Conservation (phyloP, 2,888 invertebrate genomes). For the Leptinotarsa rubiginosa region DNA sequence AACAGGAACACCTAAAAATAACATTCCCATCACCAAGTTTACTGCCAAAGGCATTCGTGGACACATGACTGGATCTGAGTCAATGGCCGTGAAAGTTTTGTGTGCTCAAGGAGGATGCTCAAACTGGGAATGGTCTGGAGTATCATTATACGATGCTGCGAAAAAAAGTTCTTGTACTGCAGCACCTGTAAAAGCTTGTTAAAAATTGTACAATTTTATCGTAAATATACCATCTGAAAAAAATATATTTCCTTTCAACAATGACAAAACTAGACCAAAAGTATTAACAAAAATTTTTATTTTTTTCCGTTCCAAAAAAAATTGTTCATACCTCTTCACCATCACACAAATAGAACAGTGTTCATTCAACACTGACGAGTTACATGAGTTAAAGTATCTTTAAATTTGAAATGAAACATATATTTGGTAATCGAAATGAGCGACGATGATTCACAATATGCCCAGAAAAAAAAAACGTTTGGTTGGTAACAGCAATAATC, state of each 20-base stretch:
- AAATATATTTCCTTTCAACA: background rate
- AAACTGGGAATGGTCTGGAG: constrained; percentile 39
- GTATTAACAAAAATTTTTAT: too few relatives aligned
- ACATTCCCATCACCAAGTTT: constrained; percentile 44
- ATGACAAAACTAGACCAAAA: too few relatives aligned
- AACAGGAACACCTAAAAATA: constrained; percentile 36
- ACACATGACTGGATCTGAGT: constrained; percentile 27
- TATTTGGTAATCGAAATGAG: too few relatives aligned
- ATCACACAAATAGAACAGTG: too few relatives aligned
- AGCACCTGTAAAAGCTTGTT: constrained; percentile 23
- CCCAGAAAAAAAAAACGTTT: too few relatives aligned
- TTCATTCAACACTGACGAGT: too few relatives aligned
- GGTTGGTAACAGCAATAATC: too few relatives aligned
- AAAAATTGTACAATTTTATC: background rate
- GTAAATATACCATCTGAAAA: background rate
- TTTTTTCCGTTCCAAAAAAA: too few relatives aligned
- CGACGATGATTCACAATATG: too few relatives aligned
- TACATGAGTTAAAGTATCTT: too few relatives aligned
- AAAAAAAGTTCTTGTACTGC: constrained; percentile 30
- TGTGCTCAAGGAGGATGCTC: constrained; percentile 44
- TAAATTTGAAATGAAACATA: too few relatives aligned
- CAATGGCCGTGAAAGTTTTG: constrained; percentile 38
- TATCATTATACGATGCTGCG: constrained; percentile 32
- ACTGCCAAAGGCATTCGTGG: constrained; percentile 33
- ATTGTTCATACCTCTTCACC: too few relatives aligned